Evolutionary conservation across 2,888 invertebrate species (phyloP), one percentile per base, ranked within the genome.

Genomic region (Noctua pronuba): DNA sequence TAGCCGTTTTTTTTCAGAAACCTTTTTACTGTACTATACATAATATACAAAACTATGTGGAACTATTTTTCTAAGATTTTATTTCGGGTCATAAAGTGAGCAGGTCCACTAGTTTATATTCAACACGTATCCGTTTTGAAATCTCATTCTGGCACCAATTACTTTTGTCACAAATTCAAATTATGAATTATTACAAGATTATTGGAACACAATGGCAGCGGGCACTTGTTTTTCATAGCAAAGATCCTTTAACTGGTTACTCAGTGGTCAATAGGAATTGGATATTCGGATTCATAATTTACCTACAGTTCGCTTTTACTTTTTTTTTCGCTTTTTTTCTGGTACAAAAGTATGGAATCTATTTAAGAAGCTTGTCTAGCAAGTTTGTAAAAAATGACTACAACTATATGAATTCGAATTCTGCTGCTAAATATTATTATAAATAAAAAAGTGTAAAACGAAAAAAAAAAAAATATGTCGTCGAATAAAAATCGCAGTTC

Each of bases 101-200:
- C 8, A 64, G 35, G 6, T 24, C 10, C 24, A 52, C 16, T 35
- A 35, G 8, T 35, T 28, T 21, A 44, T 44, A 31, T 21, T 41
- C n/a, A 49, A 66, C 10, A 46, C 11, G 13, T 49, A 10, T 66
- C 21, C 3, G 3, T 52, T 44, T 10, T 31, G 7, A 52, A 60
- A 18, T n/a, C 6, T 7, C 21, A 44, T 10, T 68, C 16, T 2
- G 10, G 24, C 24, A 46, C 60, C 75, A 60, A 38, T 31, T 75
- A 75, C 35, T 71, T 64, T 72, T 72, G 11, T 67, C 80, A 76
- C 70, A 82, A 80, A 70, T 64, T 31, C 31, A 71, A 58, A 81
- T 60, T 55, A 55, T 55, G 46, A 49, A 8, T 66, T 75, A 79
- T 41, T 31, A 44, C 21, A 46, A 24, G 52, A 46, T 21, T 73